Conservation (phyloP, 2,888 invertebrate genomes). For the Acronicta psi region DNA sequence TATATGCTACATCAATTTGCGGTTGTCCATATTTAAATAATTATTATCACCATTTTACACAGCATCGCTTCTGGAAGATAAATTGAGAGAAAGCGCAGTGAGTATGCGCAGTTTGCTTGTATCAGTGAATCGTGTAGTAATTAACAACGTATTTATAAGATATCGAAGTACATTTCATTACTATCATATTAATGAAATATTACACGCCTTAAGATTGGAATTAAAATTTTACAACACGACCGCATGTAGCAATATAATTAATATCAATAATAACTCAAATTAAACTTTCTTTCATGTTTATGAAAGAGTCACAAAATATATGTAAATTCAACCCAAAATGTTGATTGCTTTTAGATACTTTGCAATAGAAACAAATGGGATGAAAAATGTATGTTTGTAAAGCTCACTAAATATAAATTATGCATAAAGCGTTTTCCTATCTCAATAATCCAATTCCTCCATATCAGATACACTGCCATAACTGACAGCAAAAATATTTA, state of each 20-base stretch:
- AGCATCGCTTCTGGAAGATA: slow-evolving; percentile 33
- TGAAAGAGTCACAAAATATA: neutral
- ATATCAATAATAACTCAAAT: slow-evolving; percentile 6
- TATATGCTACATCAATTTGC: slow-evolving; percentile 29
- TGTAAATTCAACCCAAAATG: neutral
- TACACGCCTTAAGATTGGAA: slow-evolving; percentile 24
- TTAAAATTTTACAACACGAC: slow-evolving; percentile 19
- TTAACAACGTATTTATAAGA: slow-evolving; percentile 31
- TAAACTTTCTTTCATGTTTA: neutral
- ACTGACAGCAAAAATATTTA: slow-evolving; percentile 9
- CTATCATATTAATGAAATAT: slow-evolving; percentile 33
- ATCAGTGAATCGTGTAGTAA: slow-evolving; percentile 34
- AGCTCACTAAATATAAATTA: neutral
- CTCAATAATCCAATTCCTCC: neutral
- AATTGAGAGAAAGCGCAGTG: slow-evolving; percentile 47
- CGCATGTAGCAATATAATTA: slow-evolving; percentile 10
- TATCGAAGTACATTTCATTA: slow-evolving; percentile 50
- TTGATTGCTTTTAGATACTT: neutral
- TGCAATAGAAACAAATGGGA: neutral
- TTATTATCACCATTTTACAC: slow-evolving; percentile 27
- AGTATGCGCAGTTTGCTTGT: slow-evolving; percentile 20
- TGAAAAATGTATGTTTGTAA: neutral
- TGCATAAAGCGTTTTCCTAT: neutral
- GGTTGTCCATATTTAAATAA: slow-evolving; percentile 31
- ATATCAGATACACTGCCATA: slow-evolving; percentile 11